These are phyloP conservation scores for Acanthurus tractus DNA, from an alignment of 2,797 vertebrate genomes.

Conservation along the genomic window DNA sequence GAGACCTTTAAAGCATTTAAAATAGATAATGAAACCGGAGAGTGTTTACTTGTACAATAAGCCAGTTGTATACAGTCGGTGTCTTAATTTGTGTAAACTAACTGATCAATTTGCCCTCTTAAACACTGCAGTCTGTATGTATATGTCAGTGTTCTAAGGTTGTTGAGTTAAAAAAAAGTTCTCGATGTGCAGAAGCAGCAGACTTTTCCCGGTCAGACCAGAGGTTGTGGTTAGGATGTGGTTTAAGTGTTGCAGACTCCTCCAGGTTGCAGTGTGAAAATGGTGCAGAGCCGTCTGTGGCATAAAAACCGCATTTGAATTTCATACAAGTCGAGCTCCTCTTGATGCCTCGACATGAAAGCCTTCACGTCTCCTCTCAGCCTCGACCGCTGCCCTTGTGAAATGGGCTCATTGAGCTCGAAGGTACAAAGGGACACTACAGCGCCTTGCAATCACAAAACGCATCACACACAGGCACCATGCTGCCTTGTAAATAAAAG, in stretches of 20 bases:
- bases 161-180: neutral
- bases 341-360: slow-evolving; percentile 82
- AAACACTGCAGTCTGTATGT: neutral
- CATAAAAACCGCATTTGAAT: slow-evolving; percentile 77
- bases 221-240: neutral
- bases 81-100: neutral
- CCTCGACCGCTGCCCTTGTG: slow-evolving; percentile 46
- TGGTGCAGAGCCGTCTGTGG: slow-evolving; percentile 59
- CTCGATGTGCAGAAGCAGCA: neutral
- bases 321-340: slow-evolving; percentile 70
- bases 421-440: slow-evolving; percentile 67
- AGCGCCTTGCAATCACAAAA: slow-evolving; percentile 63
- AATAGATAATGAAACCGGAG: too few species aligned
- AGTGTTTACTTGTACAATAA: neutral
- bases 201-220: slow-evolving; percentile 13
- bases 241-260: slow-evolving; percentile 25
- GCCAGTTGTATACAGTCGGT: neutral
- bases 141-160: neutral
- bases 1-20: too few species aligned
- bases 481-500: slow-evolving; percentile 55
- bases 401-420: slow-evolving; percentile 73
- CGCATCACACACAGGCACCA: slow-evolving; percentile 46
- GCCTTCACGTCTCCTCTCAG: slow-evolving; percentile 59
- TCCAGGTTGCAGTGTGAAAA: slow-evolving; percentile 47
- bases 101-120: neutral